A percentile compares a stretch with the other conserved stretches of the same genome.
Conservation (phyloP, 2,888 invertebrate genomes). For the Lypha dubia region DNA sequence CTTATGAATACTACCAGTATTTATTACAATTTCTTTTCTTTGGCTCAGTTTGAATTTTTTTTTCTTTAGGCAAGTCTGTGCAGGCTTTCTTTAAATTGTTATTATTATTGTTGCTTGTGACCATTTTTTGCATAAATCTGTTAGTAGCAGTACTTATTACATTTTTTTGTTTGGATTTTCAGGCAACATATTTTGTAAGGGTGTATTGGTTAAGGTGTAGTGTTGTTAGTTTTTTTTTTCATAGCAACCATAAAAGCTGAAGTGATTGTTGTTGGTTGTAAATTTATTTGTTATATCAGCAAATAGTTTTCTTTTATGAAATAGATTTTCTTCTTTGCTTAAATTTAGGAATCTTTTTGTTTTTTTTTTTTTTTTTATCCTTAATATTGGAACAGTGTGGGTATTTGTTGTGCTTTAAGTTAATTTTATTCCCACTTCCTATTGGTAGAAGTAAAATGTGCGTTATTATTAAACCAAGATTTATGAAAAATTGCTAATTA, state of each 20-base stretch:
- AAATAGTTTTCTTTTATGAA: background rate
- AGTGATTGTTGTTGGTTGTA: background rate
- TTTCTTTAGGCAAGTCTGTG: background rate
- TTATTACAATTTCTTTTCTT: slow-evolving; percentile 56
- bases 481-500: background rate
- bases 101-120: slow-evolving; percentile 24
- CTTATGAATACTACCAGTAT: slow-evolving; percentile 59
- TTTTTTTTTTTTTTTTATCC: background rate
- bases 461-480: background rate
- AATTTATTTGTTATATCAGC: background rate
- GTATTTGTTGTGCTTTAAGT: background rate
- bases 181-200: background rate
- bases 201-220: background rate
- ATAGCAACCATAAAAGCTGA: background rate
- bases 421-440: background rate
- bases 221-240: slow-evolving; percentile 19
- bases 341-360: background rate
- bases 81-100: slow-evolving; percentile 25
- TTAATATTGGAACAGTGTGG: background rate
- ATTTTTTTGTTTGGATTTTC: background rate
- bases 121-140: slow-evolving; percentile 31
- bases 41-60: slow-evolving; percentile 28
- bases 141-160: background rate
- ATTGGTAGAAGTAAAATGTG: background rate
- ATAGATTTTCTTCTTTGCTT: no score